A percentile compares a stretch with the other conserved stretches of the same genome.
Evolutionary conservation across 2,797 vertebrate species (phyloP).

Genomic region (Acrocephalus scirpaceus): DNA sequence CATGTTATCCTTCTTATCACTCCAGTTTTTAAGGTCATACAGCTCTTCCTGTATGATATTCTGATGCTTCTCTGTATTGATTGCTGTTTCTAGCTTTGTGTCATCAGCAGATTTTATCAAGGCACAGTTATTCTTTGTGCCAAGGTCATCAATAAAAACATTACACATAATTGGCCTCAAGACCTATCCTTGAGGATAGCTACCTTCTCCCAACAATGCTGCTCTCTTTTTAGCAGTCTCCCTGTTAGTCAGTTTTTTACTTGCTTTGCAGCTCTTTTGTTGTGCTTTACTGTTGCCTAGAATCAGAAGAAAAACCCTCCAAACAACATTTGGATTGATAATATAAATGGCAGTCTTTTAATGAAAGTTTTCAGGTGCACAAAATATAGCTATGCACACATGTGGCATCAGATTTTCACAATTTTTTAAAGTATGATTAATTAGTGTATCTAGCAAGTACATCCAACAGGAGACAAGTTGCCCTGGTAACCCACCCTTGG

Average conservation of each 20-base stretch:
- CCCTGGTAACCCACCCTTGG: not conserved
- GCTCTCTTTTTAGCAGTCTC: not conserved
- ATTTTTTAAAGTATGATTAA: not conserved
- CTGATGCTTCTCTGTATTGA: conserved; percentile 20
- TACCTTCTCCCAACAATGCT: not conserved
- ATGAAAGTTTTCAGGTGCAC: not conserved
- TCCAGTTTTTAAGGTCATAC: conserved; percentile 21
- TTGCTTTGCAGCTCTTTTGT: not conserved
- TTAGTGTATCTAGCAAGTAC: not conserved
- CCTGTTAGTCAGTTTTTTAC: not conserved
- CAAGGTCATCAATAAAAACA: conserved; percentile 30
- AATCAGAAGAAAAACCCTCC: not conserved
- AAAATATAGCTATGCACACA: accelerated
- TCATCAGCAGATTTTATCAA: conserved; percentile 48
- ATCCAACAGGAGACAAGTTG: not conserved
- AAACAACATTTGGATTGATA: not conserved
- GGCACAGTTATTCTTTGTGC: not conserved
- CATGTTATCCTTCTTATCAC: not conserved
- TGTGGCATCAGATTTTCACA: not conserved
- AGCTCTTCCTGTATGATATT: not conserved
- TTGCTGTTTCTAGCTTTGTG: conserved; percentile 16
- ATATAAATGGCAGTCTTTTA: not conserved
- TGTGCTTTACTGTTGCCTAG: not conserved
- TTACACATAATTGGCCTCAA: conserved; percentile 2
- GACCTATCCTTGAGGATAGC: conserved; percentile 17